Conservation (phyloP, 2,113 vertebrate species). For the cattle (Bos taurus) region ARS-UCD2.0 NC_037329.1:59147001-59147500, state of each 20-base stretch:
- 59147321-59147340: conserved; percentile 87
- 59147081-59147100: neutral
- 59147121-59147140: neutral
- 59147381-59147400: neutral
- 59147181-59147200: neutral
- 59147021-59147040: neutral
- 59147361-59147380: conserved; percentile 89
- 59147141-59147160: neutral
- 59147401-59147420: neutral
- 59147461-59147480: neutral
- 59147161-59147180: neutral
- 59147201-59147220: neutral
- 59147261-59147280: conserved; percentile 82
- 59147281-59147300: conserved; percentile 90
- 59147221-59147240: neutral
- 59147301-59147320: conserved; percentile 85
- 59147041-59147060: neutral
- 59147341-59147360: conserved; percentile 86
- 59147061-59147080: neutral
- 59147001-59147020: neutral
- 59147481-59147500: neutral
- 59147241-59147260: neutral
- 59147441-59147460: conserved; percentile 6
- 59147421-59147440: neutral
- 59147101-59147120: neutral